Evolutionary conservation across 2,797 vertebrate species (phyloP), one percentile per base, ranked within the genome.

Genomic region (Siniperca undulata): DNA sequence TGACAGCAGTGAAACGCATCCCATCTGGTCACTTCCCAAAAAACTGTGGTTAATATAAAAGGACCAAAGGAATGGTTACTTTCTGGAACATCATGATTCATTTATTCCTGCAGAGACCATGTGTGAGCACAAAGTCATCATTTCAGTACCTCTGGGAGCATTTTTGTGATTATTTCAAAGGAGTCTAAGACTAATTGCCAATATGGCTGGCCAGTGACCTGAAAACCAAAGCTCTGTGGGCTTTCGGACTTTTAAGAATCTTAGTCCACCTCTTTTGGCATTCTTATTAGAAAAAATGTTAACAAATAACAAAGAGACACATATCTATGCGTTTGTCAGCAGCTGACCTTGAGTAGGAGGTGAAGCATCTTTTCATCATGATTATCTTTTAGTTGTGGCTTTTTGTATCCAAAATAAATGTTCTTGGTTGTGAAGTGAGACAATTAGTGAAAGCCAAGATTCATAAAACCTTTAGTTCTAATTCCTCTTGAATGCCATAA

Each of bases 161-260:
- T 84, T 77, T 87, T 27, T 50, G 70, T 86, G 72, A 91, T 91
- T 84, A 82, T 84, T 82, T 85, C 46, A 67, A 72, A 77, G 56
- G 70, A 24, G 77, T 78, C 53, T 76, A 58, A 84, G 61, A 61
- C 82, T 93, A 90, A 93, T 92, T 91, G 86, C 85, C 30, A 88
- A 87, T 85, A 85, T 85, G 78, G 65, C 74, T 86, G 86, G 75
- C 74, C 24, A 30, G 34, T 92, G 88, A 92, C 89, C 89, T 86
- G 85, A 91, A 91, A 90, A 86, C 70, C 44, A 83, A 86, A 86
- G 77, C 79, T 77, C 69, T 80, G 44, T 27, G 60, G 22, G 36
- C 61, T 65, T 73, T 55, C 30, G n/a, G 38, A 71, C 61, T 75
- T 84, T 60, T 46, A 70, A 52, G 30, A 83, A 61, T 64, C 30